phyloP scores from a whole-genome alignment of 1,140 invertebrate genomes.

The Sesamia nonagrioides region DNA sequence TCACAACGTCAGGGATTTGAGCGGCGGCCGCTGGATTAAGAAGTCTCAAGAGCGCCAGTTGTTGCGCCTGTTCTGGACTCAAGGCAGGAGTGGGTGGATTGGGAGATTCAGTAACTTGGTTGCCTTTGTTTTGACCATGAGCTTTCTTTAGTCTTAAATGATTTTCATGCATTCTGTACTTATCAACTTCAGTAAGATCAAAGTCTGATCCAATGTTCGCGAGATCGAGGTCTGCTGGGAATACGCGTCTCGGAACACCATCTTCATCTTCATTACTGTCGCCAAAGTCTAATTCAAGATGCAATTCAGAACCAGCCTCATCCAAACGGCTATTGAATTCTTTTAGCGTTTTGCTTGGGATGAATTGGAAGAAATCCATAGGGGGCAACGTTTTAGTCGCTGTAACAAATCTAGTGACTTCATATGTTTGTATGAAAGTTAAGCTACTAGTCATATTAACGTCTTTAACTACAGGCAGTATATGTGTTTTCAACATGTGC shows the following conservation, averaged over 20 bases:
- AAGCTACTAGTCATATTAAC: slow-evolving; percentile 91
- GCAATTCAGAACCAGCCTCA: slow-evolving; percentile 95
- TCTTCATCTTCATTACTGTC: slow-evolving; percentile 93
- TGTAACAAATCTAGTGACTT: slow-evolving; percentile 94
- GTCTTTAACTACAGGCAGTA: slow-evolving; percentile 93
- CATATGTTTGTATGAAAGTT: slow-evolving; percentile 95
- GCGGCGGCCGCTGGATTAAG: slow-evolving; percentile 90
- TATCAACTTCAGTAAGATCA: slow-evolving; percentile 91
- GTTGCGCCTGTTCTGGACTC: slow-evolving; percentile 92
- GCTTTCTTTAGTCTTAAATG: slow-evolving; percentile 89
- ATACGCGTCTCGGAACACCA: slow-evolving; percentile 89
- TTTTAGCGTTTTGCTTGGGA: slow-evolving; percentile 95
- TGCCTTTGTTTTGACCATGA: slow-evolving; percentile 86
- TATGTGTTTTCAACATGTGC: slow-evolving; percentile 94
- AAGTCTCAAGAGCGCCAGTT: slow-evolving; percentile 91
- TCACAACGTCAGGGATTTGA: slow-evolving; percentile 90
- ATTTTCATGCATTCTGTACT: slow-evolving; percentile 87
- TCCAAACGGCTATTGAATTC: slow-evolving; percentile 95
- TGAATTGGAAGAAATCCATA: slow-evolving; percentile 95
- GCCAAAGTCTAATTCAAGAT: slow-evolving; percentile 94
- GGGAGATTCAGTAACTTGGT: slow-evolving; percentile 85
- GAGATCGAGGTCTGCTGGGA: slow-evolving; percentile 89
- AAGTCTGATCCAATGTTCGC: slow-evolving; percentile 91
- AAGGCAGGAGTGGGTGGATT: slow-evolving; percentile 85
- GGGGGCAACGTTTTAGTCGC: slow-evolving; percentile 96